Percentiles rank a stretch among this genome's conserved stretches.
Evolutionary conservation across 1,140 invertebrate genomes (phyloP).

Genomic region (Orchesella cincta): DNA sequence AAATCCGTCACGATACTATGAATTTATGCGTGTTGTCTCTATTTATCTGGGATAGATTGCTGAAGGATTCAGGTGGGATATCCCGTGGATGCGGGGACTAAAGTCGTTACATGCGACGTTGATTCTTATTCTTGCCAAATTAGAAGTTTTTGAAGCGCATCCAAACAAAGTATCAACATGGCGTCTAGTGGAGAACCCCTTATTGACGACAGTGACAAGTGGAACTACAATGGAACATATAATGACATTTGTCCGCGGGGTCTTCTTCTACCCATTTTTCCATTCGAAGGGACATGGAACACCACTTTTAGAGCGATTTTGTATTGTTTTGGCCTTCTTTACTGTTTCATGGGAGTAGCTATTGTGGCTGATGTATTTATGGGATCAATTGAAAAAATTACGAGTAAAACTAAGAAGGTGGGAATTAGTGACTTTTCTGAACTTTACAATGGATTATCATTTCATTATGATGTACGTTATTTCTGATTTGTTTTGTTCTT

Average conservation of each 20-base stretch:
- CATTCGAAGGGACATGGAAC: slow-evolving; percentile 62
- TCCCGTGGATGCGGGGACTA: too few relatives aligned
- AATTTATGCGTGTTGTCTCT: too few relatives aligned
- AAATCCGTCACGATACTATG: too few relatives aligned
- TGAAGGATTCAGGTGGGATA: too few relatives aligned
- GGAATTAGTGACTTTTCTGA: background rate
- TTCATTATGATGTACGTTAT: background rate
- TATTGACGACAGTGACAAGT: too few relatives aligned
- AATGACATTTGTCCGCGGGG: slow-evolving; percentile 58
- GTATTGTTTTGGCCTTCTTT: slow-evolving; percentile 63
- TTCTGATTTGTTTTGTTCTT: slow-evolving; percentile 24
- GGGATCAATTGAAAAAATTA: slow-evolving; percentile 69
- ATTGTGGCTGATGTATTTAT: slow-evolving; percentile 68
- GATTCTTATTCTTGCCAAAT: too few relatives aligned
- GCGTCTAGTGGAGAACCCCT: too few relatives aligned
- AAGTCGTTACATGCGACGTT: too few relatives aligned
- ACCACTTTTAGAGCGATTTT: slow-evolving; percentile 56
- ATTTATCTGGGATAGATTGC: too few relatives aligned
- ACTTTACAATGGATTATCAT: background rate
- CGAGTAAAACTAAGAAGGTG: slow-evolving; percentile 64
- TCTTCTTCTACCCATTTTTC: slow-evolving; percentile 61
- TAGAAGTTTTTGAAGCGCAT: too few relatives aligned
- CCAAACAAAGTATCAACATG: too few relatives aligned
- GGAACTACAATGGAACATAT: too few relatives aligned
- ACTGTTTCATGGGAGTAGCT: slow-evolving; percentile 63